phyloP scores from a whole-genome alignment of 2,113 vertebrate genomes.

The Anolis carolinensis region DNA sequence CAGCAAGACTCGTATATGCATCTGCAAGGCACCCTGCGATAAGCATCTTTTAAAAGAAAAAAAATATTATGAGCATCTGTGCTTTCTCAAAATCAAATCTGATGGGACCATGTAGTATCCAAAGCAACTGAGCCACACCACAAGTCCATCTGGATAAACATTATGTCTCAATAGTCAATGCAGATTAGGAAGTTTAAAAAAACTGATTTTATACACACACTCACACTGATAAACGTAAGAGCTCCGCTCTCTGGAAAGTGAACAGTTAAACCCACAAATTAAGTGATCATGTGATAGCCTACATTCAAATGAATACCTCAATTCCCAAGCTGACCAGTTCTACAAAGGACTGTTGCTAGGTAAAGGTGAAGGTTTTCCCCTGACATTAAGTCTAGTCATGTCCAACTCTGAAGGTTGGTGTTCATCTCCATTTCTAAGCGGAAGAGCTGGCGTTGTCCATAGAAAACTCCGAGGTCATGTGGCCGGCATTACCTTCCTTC shows the following conservation, averaged over 20 bases:
- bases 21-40: no score
- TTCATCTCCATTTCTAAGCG: no score
- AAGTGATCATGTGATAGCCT: background rate
- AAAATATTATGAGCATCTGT: background rate
- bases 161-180: background rate
- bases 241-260: background rate
- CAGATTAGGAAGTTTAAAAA: background rate
- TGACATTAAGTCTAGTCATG: no score
- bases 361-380: no score
- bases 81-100: background rate
- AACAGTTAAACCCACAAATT: background rate
- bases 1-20: no score
- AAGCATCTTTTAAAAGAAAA: no score
- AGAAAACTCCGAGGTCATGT: no score
- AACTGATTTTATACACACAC: background rate
- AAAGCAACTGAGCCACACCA: constrained; percentile 2
- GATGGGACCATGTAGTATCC: background rate
- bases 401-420: no score
- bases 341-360: background rate
- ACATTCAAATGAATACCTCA: background rate
- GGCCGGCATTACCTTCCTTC: no score
- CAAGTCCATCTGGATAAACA: background rate
- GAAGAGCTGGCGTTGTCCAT: no score
- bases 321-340: background rate
- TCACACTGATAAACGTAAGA: background rate